Evolutionary conservation across 1,140 invertebrate species (phyloP), one percentile per base, ranked within the genome.

Genomic region (Zaprionus taronus): DNA sequence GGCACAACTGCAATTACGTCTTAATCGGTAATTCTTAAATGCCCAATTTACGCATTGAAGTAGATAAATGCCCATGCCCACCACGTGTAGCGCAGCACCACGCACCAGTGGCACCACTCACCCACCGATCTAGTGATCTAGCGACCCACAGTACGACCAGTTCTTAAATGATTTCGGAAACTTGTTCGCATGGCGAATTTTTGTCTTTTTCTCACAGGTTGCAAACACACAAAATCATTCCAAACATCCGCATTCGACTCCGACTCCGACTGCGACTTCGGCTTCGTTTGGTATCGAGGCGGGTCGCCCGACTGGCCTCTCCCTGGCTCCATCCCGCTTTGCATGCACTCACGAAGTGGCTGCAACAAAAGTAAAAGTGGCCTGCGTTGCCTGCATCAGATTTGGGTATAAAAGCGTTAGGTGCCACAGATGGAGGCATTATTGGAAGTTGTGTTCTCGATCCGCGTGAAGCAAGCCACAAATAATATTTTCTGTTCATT

Each of bases 381-480:
- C 79, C 68, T 47, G 38, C 24, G 56, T 36, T 44, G 14, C 24
- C 79, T 72, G 75, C 68, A 51, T 53, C 58, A 36, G 61, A 65
- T 66, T 83, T 70, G 85, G 80, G 72, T 91, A 91, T 91, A 91
- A 91, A 91, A 91, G 89, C 89, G 65, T 82, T 77, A 75, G 81
- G 7, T 53, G 73, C 69, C 77, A 66, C 44, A 68, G 53, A 56
- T 69, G 67, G 55, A 44, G 41, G 73, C 79, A 86, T 90, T 90
- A 90, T 91, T 91, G 80, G 81, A 71, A 73, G 64, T 77, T 76
- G 86, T 85, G 85, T 90, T 90, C 85, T 89, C 77, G 79, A 75
- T 51, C 22, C 63, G 84, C 68, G 67, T 75, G 64, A 63, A 83
- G 60, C 65, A 49, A 24, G 63, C 57, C 22, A 15, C 51, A 66